Conservation (phyloP, 2,888 invertebrate species). For the Vesta saturnalis region DNA sequence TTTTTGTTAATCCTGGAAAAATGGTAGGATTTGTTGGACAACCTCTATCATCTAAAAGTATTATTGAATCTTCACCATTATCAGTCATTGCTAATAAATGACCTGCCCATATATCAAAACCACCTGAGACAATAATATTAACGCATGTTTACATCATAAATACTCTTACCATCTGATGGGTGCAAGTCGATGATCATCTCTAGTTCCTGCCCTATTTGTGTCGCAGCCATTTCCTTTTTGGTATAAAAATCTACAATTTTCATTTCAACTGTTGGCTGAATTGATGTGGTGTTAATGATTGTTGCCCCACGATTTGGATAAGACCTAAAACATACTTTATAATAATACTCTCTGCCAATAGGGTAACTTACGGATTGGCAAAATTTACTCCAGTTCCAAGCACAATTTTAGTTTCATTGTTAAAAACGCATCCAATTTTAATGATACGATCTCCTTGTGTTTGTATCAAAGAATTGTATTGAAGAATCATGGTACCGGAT, state of each 20-base stretch:
- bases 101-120: conserved; percentile 76
- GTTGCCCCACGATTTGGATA: conserved; percentile 63
- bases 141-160: background rate
- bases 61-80: conserved; percentile 76
- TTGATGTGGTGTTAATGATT: conserved; percentile 62
- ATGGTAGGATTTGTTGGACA: conserved; percentile 78
- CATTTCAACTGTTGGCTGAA: conserved; percentile 66
- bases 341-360: too few relatives aligned
- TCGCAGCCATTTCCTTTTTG: conserved; percentile 70
- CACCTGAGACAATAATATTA: conserved; percentile 52
- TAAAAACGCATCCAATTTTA: conserved; percentile 80
- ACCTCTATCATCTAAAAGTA: conserved; percentile 79
- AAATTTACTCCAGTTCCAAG: conserved; percentile 69
- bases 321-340: conserved; percentile 59
- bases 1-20: conserved; percentile 63
- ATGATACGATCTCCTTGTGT: conserved; percentile 85
- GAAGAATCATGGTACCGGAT: conserved; percentile 80
- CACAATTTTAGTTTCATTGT: conserved; percentile 63
- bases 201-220: conserved; percentile 74
- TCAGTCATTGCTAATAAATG: conserved; percentile 84
- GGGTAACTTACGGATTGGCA: conserved; percentile 64
- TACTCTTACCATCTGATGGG: conserved; percentile 63
- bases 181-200: conserved; percentile 71
- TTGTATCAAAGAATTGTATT: conserved; percentile 86
- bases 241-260: conserved; percentile 68